Conservation (phyloP, 2,888 invertebrate genomes). For the Incurvaria masculella region DNA sequence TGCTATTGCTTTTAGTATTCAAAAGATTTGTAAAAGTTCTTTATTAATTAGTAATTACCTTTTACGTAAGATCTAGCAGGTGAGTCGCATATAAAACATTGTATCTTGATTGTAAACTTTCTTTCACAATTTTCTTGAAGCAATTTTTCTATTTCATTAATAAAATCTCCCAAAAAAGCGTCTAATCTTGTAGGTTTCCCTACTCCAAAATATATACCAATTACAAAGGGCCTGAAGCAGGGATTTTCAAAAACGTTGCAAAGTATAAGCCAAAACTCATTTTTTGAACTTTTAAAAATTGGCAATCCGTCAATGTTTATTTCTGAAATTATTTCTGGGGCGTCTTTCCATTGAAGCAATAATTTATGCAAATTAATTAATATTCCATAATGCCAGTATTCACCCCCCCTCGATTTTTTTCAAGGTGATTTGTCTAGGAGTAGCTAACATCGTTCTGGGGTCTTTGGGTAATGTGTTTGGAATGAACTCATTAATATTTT, state of each 20-base stretch:
- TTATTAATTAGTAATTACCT: background rate
- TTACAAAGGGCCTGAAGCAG: background rate
- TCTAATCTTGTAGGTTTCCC: conserved; percentile 5
- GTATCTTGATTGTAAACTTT: background rate
- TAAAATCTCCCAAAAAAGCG: conserved; percentile 4
- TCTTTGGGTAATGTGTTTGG: conserved; percentile 1
- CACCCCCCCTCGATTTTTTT: conserved; percentile 2
- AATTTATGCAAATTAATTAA: background rate
- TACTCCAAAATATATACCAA: conserved; percentile 7
- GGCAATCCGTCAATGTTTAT: conserved; percentile 7
- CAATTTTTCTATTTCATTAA: background rate
- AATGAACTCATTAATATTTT: conserved; percentile 1
- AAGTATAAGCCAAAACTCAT: conserved; percentile 10
- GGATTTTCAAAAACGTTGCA: conserved; percentile 6
- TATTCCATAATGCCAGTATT: conserved; percentile 10
- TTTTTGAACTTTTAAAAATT: conserved; percentile 7
- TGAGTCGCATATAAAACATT: conserved; percentile 9
- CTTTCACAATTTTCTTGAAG: background rate
- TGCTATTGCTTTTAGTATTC: too few species aligned
- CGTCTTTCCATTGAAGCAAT: background rate
- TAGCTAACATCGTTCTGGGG: conserved; percentile 2
- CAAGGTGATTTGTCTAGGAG: background rate
- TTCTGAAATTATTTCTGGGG: conserved; percentile 1
- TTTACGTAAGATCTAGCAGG: conserved; percentile 8
- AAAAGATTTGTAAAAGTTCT: too few species aligned